These are phyloP conservation scores for Streblospio benedicti DNA, from an alignment of 1,140 invertebrate genomes.

Conservation along the genomic window DNA sequence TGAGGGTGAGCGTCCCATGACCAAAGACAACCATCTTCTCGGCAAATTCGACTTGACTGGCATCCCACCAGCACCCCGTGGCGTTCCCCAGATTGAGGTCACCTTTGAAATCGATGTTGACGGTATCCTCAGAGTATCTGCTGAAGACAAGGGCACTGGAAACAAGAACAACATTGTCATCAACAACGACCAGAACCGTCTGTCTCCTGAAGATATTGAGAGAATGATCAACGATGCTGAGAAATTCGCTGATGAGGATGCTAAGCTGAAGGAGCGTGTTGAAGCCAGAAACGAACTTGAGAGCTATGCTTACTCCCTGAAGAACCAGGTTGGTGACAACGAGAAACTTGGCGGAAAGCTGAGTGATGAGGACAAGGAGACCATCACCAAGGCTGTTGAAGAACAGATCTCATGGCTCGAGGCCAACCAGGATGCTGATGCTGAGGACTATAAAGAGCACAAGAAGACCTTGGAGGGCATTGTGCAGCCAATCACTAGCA, in stretches of 20 bases:
- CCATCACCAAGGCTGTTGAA: conserved; percentile 88
- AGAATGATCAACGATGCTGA: conserved; percentile 98
- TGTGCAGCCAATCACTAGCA: conserved; percentile 94
- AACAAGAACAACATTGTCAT: conserved; percentile 98
- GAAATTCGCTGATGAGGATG: conserved; percentile 97
- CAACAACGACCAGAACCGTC: conserved; percentile 93
- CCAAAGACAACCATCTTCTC: conserved; percentile 95
- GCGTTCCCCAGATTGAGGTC: conserved; percentile 98
- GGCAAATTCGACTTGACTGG: conserved; percentile 98
- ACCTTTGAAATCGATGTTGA: conserved; percentile 99
- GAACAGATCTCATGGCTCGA: conserved; percentile 98
- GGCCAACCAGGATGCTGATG: conserved; percentile 85
- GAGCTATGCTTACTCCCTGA: conserved; percentile 94
- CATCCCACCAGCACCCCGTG: conserved; percentile 92
- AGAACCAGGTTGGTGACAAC: conserved; percentile 95
- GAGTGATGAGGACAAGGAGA: conserved; percentile 82
- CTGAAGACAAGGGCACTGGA: conserved; percentile 94
- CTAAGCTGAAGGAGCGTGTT: conserved; percentile 82
- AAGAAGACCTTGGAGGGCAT: conserved; percentile 95
- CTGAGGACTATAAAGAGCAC: conserved; percentile 88
- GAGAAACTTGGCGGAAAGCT: conserved; percentile 94
- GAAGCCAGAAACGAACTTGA: conserved; percentile 83
- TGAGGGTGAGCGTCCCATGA: conserved; percentile 98
- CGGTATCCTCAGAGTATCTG: conserved; percentile 71
- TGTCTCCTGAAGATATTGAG: conserved; percentile 96